Base-by-base conservation (phyloP, 2,113 vertebrate species). In the Onychostruthus taczanowskii region DNA sequence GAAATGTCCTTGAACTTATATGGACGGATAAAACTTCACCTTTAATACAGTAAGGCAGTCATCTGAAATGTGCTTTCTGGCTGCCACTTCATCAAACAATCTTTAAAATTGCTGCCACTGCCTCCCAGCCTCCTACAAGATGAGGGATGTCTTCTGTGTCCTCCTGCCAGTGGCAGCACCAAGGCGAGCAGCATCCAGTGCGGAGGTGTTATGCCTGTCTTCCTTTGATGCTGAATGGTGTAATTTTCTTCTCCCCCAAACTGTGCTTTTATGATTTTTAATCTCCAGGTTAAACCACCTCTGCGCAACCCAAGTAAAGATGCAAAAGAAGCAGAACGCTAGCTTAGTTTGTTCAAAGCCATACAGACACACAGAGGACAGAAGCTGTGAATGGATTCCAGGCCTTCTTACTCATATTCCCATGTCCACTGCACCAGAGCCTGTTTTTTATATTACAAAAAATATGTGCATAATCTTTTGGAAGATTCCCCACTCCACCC, bases 61-160 rank as follows among this genome's bases (percentile, higher is more conserved):
- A 76, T 67, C 46, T 89, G 72, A 92, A 95, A 91, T 81, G 55
- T 89, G 43, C 43, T 89, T 94, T 89, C 59, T 70, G 77, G 61
- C 41, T 69, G 28, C 22, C 59, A 50, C 58, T 86, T 69, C 41
- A 80, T 73, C 89, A 86, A 59, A 27, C 35, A 79, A 41, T 55
- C 44, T 93, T 85, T 77, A 58, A 58, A 70, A 69, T 27, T 49
- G n/a, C n/a, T 74, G 46, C 23, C 37, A 16, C 17, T 69, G 55
- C 33, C 19, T 74, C 26, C 19, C 68, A 74, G 35, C 2, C 1
- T 46, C 31, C n/a, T 31, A 20, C 0, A 0, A 69, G 11, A 24
- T 12, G 10, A 56, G 28, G 13, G 41, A 39, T 27, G n/a, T 41
- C 21, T 61, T 61, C 35, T 35, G 27, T 7, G 4, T 59, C 9